Evolutionary conservation across 2,797 vertebrate species (phyloP), one percentile per base, ranked within the genome.

Genomic region (Sebastes nivosus): DNA sequence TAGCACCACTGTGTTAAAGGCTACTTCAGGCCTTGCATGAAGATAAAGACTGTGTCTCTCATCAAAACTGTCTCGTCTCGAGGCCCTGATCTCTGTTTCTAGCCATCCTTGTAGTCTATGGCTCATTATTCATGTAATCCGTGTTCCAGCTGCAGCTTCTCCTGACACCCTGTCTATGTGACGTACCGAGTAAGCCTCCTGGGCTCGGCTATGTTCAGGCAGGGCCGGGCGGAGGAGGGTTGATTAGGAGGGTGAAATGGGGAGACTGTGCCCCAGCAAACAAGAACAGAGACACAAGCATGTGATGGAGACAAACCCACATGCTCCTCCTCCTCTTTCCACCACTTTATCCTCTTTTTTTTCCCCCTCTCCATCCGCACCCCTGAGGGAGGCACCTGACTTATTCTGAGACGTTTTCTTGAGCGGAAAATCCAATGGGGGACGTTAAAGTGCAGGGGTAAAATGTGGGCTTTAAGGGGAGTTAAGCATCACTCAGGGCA

Each of bases 41-140:
- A 86, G 78, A 88, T 80, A 77, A 81, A 81, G 69, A 67, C 52
- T 18, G 34, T 24, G 29, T 75, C 85, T 81, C 75, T 77, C 82
- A 88, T 87, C 83, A 80, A 69, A 79, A 82, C 66, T 79, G 84
- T 78, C 80, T 85, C 52, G 46, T 79, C 73, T 85, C 88, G 68
- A 72, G 80, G 83, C 80, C 61, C 83, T 52, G 81, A 82, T 94
- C 86, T 91, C 79, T 82, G 83, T 94, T 90, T 88, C 78, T 90
- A 86, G 72, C 88, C 91, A 87, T 75, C 83, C 82, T 94, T 82
- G 92, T 90, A 92, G 90, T 93, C 88, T 91, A 92, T 71, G 72
- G 88, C 93, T 96, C 87, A 94, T 96, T 96, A 95, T 94, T 93
- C 92, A 91, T 94, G 90, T 95, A 88, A 87, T 93, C 89, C 92